Conservation (phyloP, 1,140 invertebrate species). For the Pachypeltis micranthus region DNA sequence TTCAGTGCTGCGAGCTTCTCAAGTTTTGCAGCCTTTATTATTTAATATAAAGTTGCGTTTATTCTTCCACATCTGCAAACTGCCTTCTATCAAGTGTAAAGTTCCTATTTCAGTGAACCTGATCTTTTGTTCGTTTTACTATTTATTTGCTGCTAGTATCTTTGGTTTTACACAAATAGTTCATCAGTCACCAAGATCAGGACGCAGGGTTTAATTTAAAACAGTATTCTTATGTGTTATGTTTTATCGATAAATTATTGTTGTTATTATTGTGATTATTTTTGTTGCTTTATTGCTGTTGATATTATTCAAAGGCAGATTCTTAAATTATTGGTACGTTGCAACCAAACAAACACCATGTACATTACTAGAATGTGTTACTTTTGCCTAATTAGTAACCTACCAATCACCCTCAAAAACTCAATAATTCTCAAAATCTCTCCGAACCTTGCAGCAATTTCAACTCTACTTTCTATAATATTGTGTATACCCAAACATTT, state of each 20-base stretch:
- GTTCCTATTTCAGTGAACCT: neutral
- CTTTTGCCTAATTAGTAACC: too few species aligned
- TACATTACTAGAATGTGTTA: too few species aligned
- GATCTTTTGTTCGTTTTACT: neutral
- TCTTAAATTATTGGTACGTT: too few species aligned
- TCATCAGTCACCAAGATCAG: neutral
- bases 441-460: too few species aligned
- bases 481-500: too few species aligned
- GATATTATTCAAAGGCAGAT: too few species aligned
- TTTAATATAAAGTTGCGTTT: neutral
- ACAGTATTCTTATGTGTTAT: neutral
- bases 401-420: too few species aligned
- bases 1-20: neutral
- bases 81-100: neutral
- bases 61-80: neutral
- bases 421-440: too few species aligned
- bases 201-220: neutral
- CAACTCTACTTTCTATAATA: too few species aligned
- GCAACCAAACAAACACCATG: too few species aligned
- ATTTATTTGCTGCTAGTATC: neutral
- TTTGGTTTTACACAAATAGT: too few species aligned
- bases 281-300: too few species aligned
- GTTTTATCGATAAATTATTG: neutral
- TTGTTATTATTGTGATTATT: neutral
- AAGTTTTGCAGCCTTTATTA: neutral